phyloP scores from a whole-genome alignment of 2,888 invertebrate species.

The Sisyra nigra region DNA sequence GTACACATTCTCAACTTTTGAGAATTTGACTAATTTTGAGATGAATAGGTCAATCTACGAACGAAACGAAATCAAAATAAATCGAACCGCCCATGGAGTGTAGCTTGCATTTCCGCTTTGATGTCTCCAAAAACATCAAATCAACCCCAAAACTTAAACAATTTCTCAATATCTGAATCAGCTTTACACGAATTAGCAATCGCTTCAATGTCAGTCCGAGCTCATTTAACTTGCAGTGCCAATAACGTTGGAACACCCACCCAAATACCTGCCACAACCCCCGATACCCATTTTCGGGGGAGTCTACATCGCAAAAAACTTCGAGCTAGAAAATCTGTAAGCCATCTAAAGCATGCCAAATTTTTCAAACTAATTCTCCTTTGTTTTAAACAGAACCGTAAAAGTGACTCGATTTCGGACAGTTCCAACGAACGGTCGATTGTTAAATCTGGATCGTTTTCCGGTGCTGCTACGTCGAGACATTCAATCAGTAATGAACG shows the following conservation, averaged over 20 bases:
- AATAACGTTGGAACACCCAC: background rate
- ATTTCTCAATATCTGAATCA: slow-evolving; percentile 79
- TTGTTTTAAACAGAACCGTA: slow-evolving; percentile 24
- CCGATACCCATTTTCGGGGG: too few relatives aligned
- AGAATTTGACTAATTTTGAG: too few relatives aligned
- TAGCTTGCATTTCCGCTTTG: slow-evolving; percentile 68
- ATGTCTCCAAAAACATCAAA: slow-evolving; percentile 27
- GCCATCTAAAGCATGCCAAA: background rate
- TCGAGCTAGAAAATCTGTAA: background rate
- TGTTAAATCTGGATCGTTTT: slow-evolving; percentile 54
- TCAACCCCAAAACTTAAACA: slow-evolving; percentile 7
- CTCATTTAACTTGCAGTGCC: slow-evolving; percentile 6
- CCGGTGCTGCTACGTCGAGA: slow-evolving; percentile 41
- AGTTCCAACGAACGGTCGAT: slow-evolving; percentile 6
- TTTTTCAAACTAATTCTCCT: background rate
- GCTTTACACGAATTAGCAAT: slow-evolving; percentile 56
- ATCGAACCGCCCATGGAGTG: slow-evolving; percentile 67
- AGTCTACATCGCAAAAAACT: slow-evolving; percentile 3
- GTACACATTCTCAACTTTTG: background rate
- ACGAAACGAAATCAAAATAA: slow-evolving; percentile 37
- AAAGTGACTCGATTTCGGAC: slow-evolving; percentile 41
- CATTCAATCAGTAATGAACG: slow-evolving; percentile 35
- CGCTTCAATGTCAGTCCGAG: slow-evolving; percentile 21
- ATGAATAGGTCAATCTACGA: slow-evolving; percentile 50
- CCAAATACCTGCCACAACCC: background rate